Percentiles rank a stretch among this genome's conserved stretches.
phyloP scores from a whole-genome alignment of 2,797 vertebrate species.

The Anas flavirostris region DNA sequence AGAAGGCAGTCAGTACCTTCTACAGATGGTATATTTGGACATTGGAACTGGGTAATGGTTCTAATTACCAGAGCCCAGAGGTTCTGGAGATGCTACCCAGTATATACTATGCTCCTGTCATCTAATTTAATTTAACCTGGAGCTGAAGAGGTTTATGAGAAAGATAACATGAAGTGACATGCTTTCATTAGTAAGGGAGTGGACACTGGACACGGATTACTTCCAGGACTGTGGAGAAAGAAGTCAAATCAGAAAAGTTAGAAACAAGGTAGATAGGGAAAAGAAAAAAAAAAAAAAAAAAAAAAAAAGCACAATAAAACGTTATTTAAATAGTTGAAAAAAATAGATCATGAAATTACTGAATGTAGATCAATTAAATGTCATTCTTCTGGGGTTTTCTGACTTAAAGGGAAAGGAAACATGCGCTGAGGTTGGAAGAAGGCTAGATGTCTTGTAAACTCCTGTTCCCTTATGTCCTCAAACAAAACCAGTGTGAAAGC shows the following conservation, averaged over 20 bases:
- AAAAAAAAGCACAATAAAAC: background rate
- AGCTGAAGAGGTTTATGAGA: background rate
- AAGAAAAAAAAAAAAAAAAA: background rate
- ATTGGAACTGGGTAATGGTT: background rate
- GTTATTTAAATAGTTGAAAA: background rate
- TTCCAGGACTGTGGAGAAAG: background rate
- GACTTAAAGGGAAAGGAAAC: background rate
- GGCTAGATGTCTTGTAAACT: background rate
- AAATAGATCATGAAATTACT: background rate
- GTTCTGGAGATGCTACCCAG: background rate
- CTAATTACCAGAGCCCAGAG: background rate
- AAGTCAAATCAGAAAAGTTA: background rate
- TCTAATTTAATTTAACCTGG: background rate
- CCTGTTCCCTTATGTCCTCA: background rate
- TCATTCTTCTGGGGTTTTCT: background rate
- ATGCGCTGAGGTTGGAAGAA: background rate
- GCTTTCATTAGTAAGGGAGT: background rate
- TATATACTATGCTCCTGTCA: background rate
- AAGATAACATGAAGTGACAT: background rate
- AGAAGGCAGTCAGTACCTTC: background rate
- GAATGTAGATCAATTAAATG: background rate
- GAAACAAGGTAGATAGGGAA: background rate
- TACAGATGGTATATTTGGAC: too few relatives aligned
- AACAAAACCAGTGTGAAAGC: background rate
- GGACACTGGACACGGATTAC: background rate